Base-by-base conservation (phyloP, 2,797 vertebrate genomes). In the Gymnopithys bicolor region DNA sequence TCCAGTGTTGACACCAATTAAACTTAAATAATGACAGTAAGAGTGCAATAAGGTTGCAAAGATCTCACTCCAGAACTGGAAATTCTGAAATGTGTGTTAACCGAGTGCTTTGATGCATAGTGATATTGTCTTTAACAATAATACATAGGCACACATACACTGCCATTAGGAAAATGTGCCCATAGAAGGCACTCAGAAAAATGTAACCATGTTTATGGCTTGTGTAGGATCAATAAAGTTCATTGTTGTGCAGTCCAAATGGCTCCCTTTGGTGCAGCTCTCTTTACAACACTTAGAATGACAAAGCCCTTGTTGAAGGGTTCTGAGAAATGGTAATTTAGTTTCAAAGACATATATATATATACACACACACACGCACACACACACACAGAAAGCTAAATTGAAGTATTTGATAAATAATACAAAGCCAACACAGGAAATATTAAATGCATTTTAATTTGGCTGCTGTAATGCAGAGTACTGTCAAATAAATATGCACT, bases 191-290 rank as follows among this genome's bases (percentile, higher is more conserved):
- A 81, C 69, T 93, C 77, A 63, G 69, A 62, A 84, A 88, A 75
- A 71, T 84, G n/a, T 58, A 86, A 51, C 58, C 7, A 19, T 78
- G 87, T 67, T 94, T 82, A 84, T 81, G 69, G 79, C 69, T 94
- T 94, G 81, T 88, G 62, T 41, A 86, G 73, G 87, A 96, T 95
- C 93, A 93, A 90, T 95, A 81, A 94, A 86, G 89, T 94, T 94
- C 82, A 86, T 92, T 68, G 66, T 78, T 71, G 73, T 88, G 43
- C 35, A 55, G 46, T 81, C 55, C 73, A 91, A 95, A 81, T 93
- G 84, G 85, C 73, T 96, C 89, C 82, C 71, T 78, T 93, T 84
- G 85, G 91, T 5, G 1, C 69, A 86, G 48, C 89, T 88, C 30
- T 93, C 51, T 94, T 94, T 89, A 87, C 0, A 7, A 46, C 52